Conservation (phyloP, 2,888 invertebrate species). For the Heliconius hortense region DNA sequence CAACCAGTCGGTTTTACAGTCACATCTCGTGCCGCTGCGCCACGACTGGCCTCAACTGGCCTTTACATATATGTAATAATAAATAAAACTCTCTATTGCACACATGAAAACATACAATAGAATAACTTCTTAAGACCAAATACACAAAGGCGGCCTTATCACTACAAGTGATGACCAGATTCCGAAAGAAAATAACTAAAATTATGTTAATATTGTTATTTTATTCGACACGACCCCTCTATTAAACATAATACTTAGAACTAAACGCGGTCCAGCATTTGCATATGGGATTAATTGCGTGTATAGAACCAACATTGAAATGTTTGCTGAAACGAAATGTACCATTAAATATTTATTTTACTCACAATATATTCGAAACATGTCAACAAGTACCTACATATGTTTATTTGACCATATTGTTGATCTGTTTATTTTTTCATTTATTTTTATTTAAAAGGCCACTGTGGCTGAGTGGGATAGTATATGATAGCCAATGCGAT, state of each 20-base stretch:
- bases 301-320: background rate
- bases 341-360: background rate
- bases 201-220: slow-evolving; percentile 1
- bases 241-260: slow-evolving; percentile 13
- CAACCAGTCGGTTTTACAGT: too few species aligned
- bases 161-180: background rate
- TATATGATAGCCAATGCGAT: background rate
- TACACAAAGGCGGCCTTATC: too few species aligned
- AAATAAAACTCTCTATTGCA: too few species aligned
- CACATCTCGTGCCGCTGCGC: too few species aligned
- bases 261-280: background rate
- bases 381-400: too few species aligned
- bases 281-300: slow-evolving; percentile 4
- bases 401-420: background rate
- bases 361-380: background rate
- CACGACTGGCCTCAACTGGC: too few species aligned
- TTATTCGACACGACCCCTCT: background rate
- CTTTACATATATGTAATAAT: too few species aligned
- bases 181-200: too few species aligned
- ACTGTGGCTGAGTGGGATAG: background rate
- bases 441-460: background rate
- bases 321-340: background rate
- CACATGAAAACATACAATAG: too few species aligned
- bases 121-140: too few species aligned
- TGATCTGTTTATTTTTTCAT: background rate